These are phyloP conservation scores for Mus minutoides DNA, from an alignment of 2,797 vertebrate genomes.

Conservation along the genomic window DNA sequence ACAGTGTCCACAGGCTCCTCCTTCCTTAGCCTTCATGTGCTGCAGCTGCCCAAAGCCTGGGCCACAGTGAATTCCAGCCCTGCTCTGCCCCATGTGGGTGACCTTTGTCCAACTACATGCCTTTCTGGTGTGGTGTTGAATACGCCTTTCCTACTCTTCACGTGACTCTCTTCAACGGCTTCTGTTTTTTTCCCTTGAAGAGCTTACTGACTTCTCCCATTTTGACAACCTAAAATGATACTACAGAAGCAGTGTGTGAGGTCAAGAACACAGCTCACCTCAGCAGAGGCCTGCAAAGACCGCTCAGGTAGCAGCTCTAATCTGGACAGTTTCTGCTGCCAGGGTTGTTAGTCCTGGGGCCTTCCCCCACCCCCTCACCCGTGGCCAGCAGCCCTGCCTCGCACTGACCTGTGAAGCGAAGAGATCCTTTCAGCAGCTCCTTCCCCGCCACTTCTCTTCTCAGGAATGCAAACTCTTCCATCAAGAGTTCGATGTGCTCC, in stretches of 20 bases:
- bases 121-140: neutral
- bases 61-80: neutral
- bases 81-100: neutral
- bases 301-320: neutral
- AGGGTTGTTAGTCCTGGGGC: neutral
- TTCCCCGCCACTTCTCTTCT: constrained; percentile 92
- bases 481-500: constrained; percentile 95
- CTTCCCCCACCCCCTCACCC: too few species aligned
- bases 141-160: neutral
- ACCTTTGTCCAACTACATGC: neutral
- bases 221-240: neutral
- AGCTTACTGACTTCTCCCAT: neutral
- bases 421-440: constrained; percentile 91
- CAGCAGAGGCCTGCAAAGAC: too few species aligned
- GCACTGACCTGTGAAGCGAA: constrained; percentile 95
- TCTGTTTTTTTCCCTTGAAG: neutral
- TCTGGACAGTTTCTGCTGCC: neutral
- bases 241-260: neutral
- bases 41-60: neutral
- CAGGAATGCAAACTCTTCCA: constrained; percentile 93
- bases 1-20: neutral
- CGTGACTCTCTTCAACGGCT: neutral
- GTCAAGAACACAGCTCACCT: neutral
- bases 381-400: neutral
- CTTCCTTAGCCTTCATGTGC: neutral